These are phyloP conservation scores for Hafferia zeledoni DNA, from an alignment of 2,797 vertebrate genomes.

Conservation along the genomic window DNA sequence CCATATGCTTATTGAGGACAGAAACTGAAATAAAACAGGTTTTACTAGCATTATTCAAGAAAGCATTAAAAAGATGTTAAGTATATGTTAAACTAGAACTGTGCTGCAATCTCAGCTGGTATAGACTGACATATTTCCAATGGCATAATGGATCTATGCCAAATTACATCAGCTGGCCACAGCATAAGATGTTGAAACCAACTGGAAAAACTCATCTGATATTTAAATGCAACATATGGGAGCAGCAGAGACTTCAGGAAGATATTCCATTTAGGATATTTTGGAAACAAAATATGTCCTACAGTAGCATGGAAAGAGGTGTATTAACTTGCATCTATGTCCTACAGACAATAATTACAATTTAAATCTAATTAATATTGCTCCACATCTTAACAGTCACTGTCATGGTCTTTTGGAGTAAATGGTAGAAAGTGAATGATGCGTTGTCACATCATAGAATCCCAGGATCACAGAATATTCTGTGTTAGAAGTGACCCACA, in stretches of 20 bases:
- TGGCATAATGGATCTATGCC: not conserved
- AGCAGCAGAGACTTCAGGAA: conserved; percentile 18
- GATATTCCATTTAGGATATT: not conserved
- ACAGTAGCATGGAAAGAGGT: not conserved
- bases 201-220: conserved; percentile 26
- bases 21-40: not conserved
- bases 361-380: not conserved
- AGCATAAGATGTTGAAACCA: conserved; percentile 45
- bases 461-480: not conserved
- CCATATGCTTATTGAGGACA: not conserved
- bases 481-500: not conserved
- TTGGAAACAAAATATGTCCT: not conserved
- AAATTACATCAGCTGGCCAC: conserved; percentile 44
- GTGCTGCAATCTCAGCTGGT: conserved; percentile 16
- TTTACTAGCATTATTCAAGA: not conserved
- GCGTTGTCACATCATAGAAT: not conserved
- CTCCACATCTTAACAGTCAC: not conserved
- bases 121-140: conserved; percentile 6
- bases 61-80: not conserved
- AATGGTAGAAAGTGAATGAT: not conserved
- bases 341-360: not conserved
- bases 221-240: conserved; percentile 42
- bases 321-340: not conserved
- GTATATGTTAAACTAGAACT: not conserved
- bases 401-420: not conserved